Base-by-base conservation (phyloP, 2,113 vertebrate species). In the Eidolon helvum region DNA sequence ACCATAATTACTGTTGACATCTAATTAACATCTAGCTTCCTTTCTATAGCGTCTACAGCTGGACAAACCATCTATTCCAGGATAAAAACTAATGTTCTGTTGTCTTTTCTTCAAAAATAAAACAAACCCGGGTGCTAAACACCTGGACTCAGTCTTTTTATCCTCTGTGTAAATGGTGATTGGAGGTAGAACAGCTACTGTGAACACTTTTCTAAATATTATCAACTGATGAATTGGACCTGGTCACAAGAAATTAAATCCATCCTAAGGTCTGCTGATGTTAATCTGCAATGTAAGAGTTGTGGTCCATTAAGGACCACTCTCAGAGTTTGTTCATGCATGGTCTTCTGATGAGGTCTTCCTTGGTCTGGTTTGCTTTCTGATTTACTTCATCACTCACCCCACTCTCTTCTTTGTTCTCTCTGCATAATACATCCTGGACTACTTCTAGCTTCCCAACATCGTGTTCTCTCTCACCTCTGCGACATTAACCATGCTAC, bases 1-100 rank as follows among this genome's bases (percentile, higher is more conserved):
- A 99, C 98, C 98, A 98, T 99, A 99, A 99, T 99, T 99, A 99
- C 98, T 99, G 98, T 97, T 99, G 98, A 98, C 98, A 99, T 98
- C 98, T 99, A 98, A 98, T 99, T 99, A 99, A 98, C 99, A 99
- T 98, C 98, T 98, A 98, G 97, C 98, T 99, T 98, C 98, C 97
- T 98, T 98, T 96, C 97, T 97, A 98, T 97, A 98, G 96, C 98
- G 98, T 98, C 98, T 98, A 98, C 99, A 99, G 98, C 98, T 99
- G 99, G 98, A 98, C 96, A 98, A 97, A 97, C 97, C 97, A 97
- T 98, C 98, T 98, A 98, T 98, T 98, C 97, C 97, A 97, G 96
- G 96, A 97, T 96, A 98, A 98, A 98, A 96, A 94, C 96, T 75
- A 98, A 98, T 77, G 96, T 71, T 97, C 78, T 91, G 75, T 93